Evolutionary conservation across 2,797 vertebrate species (phyloP).

Genomic region (Danio choprae): DNA sequence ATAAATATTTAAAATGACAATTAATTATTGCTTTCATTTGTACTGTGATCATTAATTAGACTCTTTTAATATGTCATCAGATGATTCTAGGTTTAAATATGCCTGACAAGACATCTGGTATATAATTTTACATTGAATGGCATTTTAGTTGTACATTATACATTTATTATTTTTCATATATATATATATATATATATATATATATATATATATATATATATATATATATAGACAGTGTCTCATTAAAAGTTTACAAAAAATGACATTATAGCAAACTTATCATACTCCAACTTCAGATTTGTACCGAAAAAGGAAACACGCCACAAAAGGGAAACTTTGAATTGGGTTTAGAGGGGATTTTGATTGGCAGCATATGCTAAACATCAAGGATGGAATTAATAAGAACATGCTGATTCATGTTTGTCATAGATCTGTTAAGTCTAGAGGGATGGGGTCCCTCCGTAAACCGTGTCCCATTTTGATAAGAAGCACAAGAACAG

Average conservation of each 20-base stretch:
- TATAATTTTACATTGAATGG: no score
- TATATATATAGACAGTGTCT: no score
- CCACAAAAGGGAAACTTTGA: constrained; percentile 35
- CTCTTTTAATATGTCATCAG: no score
- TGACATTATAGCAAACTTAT: constrained; percentile 5
- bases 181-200: no score
- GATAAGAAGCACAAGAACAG: constrained; percentile 70
- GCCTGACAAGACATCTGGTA: no score
- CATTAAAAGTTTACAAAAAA: not conserved
- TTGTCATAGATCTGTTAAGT: constrained; percentile 67
- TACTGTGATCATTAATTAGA: no score
- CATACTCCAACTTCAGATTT: constrained; percentile 19
- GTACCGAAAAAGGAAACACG: not conserved
- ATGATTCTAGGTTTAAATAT: no score
- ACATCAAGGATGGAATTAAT: constrained; percentile 69
- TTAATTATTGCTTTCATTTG: no score
- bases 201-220: no score
- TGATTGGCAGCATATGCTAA: constrained; percentile 66
- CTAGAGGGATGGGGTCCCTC: constrained; percentile 63
- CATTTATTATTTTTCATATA: no score
- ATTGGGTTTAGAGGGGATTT: constrained; percentile 49
- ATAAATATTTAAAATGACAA: no score
- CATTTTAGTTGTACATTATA: no score
- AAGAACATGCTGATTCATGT: constrained; percentile 72
- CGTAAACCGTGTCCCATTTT: constrained; percentile 61